Base-by-base conservation (phyloP, 2,888 invertebrate species). In the Caenorhabditis drosophilae region DNA sequence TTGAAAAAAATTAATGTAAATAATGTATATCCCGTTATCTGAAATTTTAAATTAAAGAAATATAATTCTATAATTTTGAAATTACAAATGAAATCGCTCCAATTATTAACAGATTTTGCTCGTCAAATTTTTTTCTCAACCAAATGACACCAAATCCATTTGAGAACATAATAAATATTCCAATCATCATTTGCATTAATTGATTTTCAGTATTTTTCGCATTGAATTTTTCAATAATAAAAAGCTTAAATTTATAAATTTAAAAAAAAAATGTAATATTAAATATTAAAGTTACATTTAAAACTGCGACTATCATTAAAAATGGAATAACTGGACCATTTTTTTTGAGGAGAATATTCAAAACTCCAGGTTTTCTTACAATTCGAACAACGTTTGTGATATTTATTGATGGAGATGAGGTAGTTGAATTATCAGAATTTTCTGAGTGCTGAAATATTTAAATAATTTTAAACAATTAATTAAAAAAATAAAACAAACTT, bases 131-230 rank as follows among this genome's bases (percentile, higher is more conserved):
- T 20, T 61, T 68, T 15, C 77, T 41, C 20, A 77, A 49, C 67
- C 67, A 73, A 42, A 73, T 70, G 25, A 77, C 71, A 20, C 77
- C 78, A 45, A 78, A 71, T 15, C 75, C 73, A 56, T 77, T 78
- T 47, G 62, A 63, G 26, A 75, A 63, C 73, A 78, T 76, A 16
- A 77, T 69, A 25, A 64, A 73, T n/a, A 70, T 45, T 1, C 70
- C 78, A 34, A 70, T 68, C 40, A 70, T 60, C 57, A 77, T 60
- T 46, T 77, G 77, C 52, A 77, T 66, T 23, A 72, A 49, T 18
- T 73, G 68, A 35, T 72, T 69, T 23, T 60, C 60, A 9, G 66
- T 67, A 20, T 69, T 70, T 9, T 67, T 58, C 26, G 75, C 66
- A 15, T 51, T 54, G 53, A 77, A 78, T 42, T 68, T 66, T 58